Evolutionary conservation across 2,797 vertebrate species (phyloP), one percentile per base, ranked within the genome.

Genomic region (Coregonus sp.): DNA sequence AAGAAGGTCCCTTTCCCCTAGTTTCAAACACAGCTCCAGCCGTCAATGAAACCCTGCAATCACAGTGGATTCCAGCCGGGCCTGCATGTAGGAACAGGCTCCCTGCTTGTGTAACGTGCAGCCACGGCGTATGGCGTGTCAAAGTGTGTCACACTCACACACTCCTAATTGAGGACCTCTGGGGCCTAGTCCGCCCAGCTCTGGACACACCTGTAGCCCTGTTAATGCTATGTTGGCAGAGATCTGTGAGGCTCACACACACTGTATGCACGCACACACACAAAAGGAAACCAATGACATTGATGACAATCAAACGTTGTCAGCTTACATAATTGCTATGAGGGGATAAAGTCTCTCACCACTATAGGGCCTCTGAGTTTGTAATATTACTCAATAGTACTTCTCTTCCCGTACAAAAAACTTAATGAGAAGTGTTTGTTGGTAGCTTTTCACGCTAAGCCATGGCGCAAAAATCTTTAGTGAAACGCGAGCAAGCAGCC

Each of bases 21-120:
- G 82, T 87, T 83, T 86, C 70, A 73, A 75, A 86, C 82, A 67
- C 52, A 78, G 77, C 77, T 89, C 79, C 83, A 85, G 82, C 89
- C 86, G 90, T 92, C 87, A 89, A 87, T 90, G 89, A 92, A 93
- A 94, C 90, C 94, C 93, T 94, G 88, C 93, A 95, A 94, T 95
- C 94, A 93, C 15, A 74, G 87, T 80, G 89, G 92, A 95, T 95
- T 95, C 93, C 92, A 87, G 87, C 40, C 89, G 81, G 78, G 72
- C 82, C 80, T 84, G 87, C 94, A 61, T 93, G 94, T 89, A 91
- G 83, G 77, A 86, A 90, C 94, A 94, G 83, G 94, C 90, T 84
- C 81, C 51, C 75, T 81, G 73, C 86, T 87, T 90, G 90, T 86
- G 79, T 88, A 91, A 86, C 81, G 80, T 78, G 83, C 83, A 86